Evolutionary conservation across 92 coral and sea anemone genomes (phyloP).

Genomic region (Hydrozoanthus gracilis): DNA sequence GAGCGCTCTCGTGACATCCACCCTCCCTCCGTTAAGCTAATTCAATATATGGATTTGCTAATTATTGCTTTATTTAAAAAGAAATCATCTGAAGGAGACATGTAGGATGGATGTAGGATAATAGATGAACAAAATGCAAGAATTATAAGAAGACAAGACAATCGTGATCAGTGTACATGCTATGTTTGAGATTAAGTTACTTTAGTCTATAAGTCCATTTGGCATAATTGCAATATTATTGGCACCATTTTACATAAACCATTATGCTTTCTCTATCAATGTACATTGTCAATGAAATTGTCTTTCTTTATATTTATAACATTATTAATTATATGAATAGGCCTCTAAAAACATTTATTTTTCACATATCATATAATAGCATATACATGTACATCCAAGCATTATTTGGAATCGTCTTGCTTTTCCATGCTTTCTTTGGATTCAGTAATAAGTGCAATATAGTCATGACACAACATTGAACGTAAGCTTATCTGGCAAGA

Average conservation of each 20-base stretch:
- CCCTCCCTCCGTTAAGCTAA: no score
- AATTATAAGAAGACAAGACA: no score
- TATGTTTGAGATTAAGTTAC: conserved; percentile 17
- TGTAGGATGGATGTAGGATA: no score
- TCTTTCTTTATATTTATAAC: conserved; percentile 16
- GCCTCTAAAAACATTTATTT: conserved; percentile 17
- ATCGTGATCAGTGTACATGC: conserved; percentile 21
- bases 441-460: conserved; percentile 17
- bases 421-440: conserved; percentile 19
- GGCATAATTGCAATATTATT: conserved; percentile 17
- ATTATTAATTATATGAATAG: conserved; percentile 15
- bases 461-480: conserved; percentile 19
- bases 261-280: conserved; percentile 17
- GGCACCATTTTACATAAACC: conserved; percentile 20
- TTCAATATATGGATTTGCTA: no score
- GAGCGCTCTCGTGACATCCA: conserved; percentile 1
- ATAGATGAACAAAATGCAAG: no score
- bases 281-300: conserved; percentile 18
- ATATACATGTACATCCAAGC: conserved; percentile 19
- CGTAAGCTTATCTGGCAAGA: conserved; percentile 20
- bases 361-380: conserved; percentile 17
- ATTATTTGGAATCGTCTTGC: conserved; percentile 19
- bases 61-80: no score
- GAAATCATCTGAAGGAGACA: no score
- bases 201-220: conserved; percentile 17